Percentiles rank a stretch among this genome's conserved stretches.
phyloP scores from a whole-genome alignment of 2,113 vertebrate species.

The Psettodes erumei region DNA sequence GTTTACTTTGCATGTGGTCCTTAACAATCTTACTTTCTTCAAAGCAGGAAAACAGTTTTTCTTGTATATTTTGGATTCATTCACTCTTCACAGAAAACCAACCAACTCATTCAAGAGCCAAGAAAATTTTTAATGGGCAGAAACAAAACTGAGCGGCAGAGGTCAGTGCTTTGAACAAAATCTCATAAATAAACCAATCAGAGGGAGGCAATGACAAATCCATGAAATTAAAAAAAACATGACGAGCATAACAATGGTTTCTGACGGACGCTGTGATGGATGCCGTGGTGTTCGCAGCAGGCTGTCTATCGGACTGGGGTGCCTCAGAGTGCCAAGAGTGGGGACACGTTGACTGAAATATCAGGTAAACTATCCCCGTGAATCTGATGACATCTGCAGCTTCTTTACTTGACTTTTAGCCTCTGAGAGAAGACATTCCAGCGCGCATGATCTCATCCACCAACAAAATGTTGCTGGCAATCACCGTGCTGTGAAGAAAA shows the following conservation, averaged over 20 bases:
- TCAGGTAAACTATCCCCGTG: constrained; percentile 50
- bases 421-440: constrained; percentile 97
- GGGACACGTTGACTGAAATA: constrained; percentile 38
- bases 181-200: constrained; percentile 86
- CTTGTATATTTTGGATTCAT: neutral
- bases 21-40: neutral
- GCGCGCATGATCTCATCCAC: constrained; percentile 99
- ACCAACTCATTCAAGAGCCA: constrained; percentile 62
- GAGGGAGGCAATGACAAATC: constrained; percentile 67
- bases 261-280: constrained; percentile 50
- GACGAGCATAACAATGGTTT: constrained; percentile 53
- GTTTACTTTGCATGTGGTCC: neutral
- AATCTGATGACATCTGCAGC: constrained; percentile 26
- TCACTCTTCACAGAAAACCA: constrained; percentile 16
- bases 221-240: constrained; percentile 50
- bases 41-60: rapidly evolving
- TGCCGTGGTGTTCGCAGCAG: constrained; percentile 13
- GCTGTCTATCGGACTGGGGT: constrained; percentile 44
- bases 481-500: constrained; percentile 87
- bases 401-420: constrained; percentile 79
- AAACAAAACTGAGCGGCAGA: constrained; percentile 79
- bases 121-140: constrained; percentile 83
- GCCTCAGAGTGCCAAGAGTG: constrained; percentile 47
- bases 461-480: constrained; percentile 96
- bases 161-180: constrained; percentile 86